Evolutionary conservation across 2,888 invertebrate genomes (phyloP).

Genomic region (Ptilodon capucinus): DNA sequence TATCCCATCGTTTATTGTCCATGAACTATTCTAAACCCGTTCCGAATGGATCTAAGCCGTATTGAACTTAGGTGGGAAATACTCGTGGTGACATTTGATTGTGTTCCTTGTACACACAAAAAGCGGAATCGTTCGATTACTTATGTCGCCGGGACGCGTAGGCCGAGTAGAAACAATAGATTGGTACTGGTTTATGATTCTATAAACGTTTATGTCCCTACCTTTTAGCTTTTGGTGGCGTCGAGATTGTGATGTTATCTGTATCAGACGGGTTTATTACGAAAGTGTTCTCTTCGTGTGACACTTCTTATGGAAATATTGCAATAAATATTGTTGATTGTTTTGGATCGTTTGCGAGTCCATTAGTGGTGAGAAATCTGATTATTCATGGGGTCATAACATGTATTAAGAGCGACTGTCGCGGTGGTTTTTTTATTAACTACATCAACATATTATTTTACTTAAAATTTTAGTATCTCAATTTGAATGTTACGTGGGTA

Average conservation of each 20-base stretch:
- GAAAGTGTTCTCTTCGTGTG: slow-evolving; percentile 61
- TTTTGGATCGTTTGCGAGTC: slow-evolving; percentile 39
- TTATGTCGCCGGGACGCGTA: slow-evolving; percentile 73
- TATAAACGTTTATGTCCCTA: slow-evolving; percentile 79
- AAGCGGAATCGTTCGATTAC: slow-evolving; percentile 77
- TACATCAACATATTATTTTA: slow-evolving; percentile 9
- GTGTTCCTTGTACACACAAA: slow-evolving; percentile 69
- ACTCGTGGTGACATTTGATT: slow-evolving; percentile 80
- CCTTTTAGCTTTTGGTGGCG: slow-evolving; percentile 72
- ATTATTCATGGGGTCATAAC: slow-evolving; percentile 11
- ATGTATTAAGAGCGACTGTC: background rate
- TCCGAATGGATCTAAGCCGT: slow-evolving; percentile 68
- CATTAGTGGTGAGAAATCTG: slow-evolving; percentile 26
- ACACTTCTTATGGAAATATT: slow-evolving; percentile 54
- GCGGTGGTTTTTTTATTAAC: slow-evolving; percentile 2
- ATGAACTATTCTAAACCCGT: slow-evolving; percentile 69
- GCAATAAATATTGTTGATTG: slow-evolving; percentile 31
- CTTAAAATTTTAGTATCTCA: slow-evolving; percentile 21
- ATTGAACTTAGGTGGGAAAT: slow-evolving; percentile 67
- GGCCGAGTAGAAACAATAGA: slow-evolving; percentile 76
- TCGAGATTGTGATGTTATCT: slow-evolving; percentile 75
- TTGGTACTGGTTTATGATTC: slow-evolving; percentile 79
- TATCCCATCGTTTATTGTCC: slow-evolving; percentile 75
- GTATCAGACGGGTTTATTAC: slow-evolving; percentile 69
- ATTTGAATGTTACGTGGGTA: slow-evolving; percentile 36